These are phyloP conservation scores for Corythornis cristatus DNA, from an alignment of 2,113 vertebrate species.

Conservation along the genomic window DNA sequence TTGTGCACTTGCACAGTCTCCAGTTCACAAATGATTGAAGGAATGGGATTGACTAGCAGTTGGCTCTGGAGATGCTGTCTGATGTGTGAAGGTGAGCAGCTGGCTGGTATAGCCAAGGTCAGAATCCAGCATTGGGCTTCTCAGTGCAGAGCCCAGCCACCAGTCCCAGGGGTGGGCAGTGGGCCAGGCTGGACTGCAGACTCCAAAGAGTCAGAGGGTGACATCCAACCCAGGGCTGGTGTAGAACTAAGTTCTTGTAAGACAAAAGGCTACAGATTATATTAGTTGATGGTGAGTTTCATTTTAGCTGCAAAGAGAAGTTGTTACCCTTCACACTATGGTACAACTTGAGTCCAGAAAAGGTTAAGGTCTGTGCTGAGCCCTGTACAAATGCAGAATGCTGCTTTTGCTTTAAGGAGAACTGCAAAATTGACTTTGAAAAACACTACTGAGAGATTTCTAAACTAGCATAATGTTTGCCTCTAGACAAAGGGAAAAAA, in stretches of 20 bases:
- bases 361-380: background rate
- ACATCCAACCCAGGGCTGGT: background rate
- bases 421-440: background rate
- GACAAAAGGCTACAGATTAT: background rate
- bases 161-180: background rate
- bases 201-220: background rate
- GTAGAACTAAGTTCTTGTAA: background rate
- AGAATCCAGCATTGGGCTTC: background rate
- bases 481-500: background rate
- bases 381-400: background rate
- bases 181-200: background rate
- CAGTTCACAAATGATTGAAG: background rate
- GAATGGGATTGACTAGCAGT: background rate
- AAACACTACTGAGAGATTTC: background rate
- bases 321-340: background rate
- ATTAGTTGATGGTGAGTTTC: background rate
- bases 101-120: background rate
- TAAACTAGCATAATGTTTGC: background rate
- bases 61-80: background rate
- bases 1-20: rapidly evolving
- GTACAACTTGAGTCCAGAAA: background rate
- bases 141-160: background rate
- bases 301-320: background rate
- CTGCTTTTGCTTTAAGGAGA: background rate
- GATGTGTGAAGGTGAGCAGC: background rate